phyloP scores from a whole-genome alignment of 2,113 vertebrate species.

The Apteryx mantelli region DNA sequence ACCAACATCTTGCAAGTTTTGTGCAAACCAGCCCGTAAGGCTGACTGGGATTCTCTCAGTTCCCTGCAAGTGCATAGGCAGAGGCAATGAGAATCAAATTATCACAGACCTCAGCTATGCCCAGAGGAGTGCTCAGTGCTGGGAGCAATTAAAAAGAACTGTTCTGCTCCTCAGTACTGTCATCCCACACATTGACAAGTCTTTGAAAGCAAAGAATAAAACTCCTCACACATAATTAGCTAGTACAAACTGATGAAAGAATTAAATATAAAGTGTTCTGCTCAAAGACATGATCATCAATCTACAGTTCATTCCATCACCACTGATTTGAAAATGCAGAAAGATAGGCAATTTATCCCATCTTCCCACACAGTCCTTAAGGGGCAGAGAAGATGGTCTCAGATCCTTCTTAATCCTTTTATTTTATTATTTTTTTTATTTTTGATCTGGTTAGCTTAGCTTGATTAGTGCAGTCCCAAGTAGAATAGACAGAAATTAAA shows the following conservation, averaged over 20 bases:
- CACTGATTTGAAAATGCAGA: slow-evolving; percentile 30
- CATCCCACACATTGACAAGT: slow-evolving; percentile 57
- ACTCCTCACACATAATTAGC: slow-evolving; percentile 65
- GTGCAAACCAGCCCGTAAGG: not conserved
- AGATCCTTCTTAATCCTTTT: not conserved
- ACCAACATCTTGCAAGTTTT: not conserved
- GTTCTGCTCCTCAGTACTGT: slow-evolving; percentile 23
- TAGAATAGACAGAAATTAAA: not conserved
- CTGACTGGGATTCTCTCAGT: not conserved
- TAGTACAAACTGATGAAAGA: slow-evolving; percentile 61
- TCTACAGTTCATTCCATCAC: slow-evolving; percentile 21
- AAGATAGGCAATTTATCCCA: not conserved
- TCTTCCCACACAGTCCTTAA: not conserved
- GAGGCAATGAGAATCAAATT: slow-evolving; percentile 33
- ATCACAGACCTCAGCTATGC: not conserved
- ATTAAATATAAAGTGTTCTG: slow-evolving; percentile 57
- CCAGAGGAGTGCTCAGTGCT: slow-evolving; percentile 17
- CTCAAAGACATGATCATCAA: slow-evolving; percentile 52
- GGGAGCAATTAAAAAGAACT: slow-evolving; percentile 60
- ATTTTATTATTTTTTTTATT: not conserved
- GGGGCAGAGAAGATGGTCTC: not conserved
- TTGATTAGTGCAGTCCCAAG: not conserved
- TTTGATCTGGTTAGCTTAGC: not conserved
- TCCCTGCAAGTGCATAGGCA: not conserved
- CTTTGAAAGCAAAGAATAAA: slow-evolving; percentile 73